A percentile compares a stretch with the other conserved stretches of the same genome.
Conservation (phyloP, 1,140 invertebrate genomes). For the Adoxophyes honmai region DNA sequence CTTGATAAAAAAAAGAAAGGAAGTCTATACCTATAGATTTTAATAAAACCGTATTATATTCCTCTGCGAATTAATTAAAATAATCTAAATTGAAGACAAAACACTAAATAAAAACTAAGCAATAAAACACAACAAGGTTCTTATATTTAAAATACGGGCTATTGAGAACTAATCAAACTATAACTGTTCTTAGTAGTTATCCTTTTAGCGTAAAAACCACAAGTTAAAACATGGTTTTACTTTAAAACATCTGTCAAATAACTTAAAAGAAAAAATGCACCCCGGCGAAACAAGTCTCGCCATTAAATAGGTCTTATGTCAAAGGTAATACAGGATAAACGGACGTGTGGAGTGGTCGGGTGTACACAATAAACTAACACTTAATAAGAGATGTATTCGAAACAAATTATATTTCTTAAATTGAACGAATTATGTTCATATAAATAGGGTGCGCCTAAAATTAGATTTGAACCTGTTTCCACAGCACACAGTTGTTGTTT, state of each 20-base stretch:
- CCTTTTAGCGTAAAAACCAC: conserved; percentile 12
- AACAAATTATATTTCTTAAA: conserved; percentile 36
- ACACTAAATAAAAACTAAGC: too few species aligned
- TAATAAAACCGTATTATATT: too few species aligned
- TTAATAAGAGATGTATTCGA: conserved; percentile 32
- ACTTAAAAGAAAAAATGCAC: background rate
- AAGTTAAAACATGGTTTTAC: background rate
- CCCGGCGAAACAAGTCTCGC: background rate
- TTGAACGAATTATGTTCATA: conserved; percentile 51
- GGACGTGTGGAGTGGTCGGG: background rate
- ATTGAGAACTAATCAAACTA: conserved; percentile 4
- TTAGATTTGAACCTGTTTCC: conserved; percentile 28
- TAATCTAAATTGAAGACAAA: too few species aligned
- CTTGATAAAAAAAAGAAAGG: too few species aligned
- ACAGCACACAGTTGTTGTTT: conserved; percentile 16
- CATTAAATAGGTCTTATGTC: background rate
- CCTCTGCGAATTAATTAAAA: too few species aligned
- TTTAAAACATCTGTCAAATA: conserved; percentile 1
- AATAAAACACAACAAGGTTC: too few species aligned
- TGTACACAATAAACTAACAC: conserved; percentile 45
- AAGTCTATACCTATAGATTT: too few species aligned
- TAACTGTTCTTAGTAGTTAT: conserved; percentile 6
- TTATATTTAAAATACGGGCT: background rate
- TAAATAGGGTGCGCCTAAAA: conserved; percentile 41
- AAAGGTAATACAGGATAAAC: background rate